A percentile compares a stretch with the other conserved stretches of the same genome.
Conservation (phyloP, 2,797 vertebrate genomes). For the Phylloscopus collybita region DNA sequence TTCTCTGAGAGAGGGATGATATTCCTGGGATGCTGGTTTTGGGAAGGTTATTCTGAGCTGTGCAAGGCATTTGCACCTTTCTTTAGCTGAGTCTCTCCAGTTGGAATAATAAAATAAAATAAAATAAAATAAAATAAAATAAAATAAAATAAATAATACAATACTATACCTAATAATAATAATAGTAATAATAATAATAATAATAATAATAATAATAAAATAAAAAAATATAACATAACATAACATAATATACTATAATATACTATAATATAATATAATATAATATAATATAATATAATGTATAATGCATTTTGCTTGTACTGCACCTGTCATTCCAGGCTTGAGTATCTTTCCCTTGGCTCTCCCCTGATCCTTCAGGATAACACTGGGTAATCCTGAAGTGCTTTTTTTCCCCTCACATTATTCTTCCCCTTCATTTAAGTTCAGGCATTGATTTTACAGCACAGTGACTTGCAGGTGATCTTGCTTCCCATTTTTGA, state of each 20-base stretch:
- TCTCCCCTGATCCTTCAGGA: not conserved
- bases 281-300: not conserved
- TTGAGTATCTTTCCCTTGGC: fast-evolving
- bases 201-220: no score
- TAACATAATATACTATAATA: no score
- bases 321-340: not conserved
- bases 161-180: no score
- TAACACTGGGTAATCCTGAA: not conserved
- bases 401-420: not conserved
- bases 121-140: not conserved
- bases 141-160: no score
- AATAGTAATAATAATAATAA: no score
- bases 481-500: not conserved
- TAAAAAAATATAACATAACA: not conserved
- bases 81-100: not conserved
- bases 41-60: not conserved
- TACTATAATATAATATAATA: no score
- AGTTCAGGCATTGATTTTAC: not conserved
- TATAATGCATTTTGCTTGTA: not conserved
- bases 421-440: not conserved
- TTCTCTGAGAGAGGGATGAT: not conserved
- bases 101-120: not conserved
- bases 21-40: not conserved
- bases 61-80: not conserved
- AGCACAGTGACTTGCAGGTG: not conserved